phyloP scores from a whole-genome alignment of 2,888 invertebrate species.

The Patella caerulea region DNA sequence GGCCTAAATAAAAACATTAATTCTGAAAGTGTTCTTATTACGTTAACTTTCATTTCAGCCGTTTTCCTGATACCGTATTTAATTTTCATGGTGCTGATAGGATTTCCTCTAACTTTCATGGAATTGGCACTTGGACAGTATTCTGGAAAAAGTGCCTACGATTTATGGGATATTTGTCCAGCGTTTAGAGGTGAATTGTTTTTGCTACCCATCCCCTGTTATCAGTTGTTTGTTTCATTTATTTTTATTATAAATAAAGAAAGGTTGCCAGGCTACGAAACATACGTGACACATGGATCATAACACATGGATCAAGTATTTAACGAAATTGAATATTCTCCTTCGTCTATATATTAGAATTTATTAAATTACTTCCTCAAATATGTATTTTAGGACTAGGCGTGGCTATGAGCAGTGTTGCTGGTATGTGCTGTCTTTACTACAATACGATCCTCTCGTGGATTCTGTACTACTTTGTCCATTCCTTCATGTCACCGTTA shows the following conservation, averaged over 20 bases:
- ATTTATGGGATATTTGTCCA: background rate
- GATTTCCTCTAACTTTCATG: background rate
- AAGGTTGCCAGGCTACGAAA: too few relatives aligned
- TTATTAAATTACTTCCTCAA: too few relatives aligned
- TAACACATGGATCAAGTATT: too few relatives aligned
- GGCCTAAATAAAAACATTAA: too few relatives aligned
- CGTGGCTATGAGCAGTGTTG: constrained; percentile 77
- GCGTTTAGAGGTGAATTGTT: background rate
- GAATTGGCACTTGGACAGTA: background rate
- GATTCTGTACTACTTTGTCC: constrained; percentile 94
- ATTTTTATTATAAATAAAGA: too few relatives aligned
- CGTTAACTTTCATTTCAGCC: background rate
- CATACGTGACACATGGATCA: too few relatives aligned
- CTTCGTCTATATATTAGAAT: too few relatives aligned
- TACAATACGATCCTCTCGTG: constrained; percentile 98
- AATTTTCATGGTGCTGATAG: background rate
- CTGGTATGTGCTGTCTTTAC: constrained; percentile 92
- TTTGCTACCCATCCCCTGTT: too few relatives aligned
- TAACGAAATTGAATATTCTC: too few relatives aligned
- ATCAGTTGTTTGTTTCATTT: too few relatives aligned
- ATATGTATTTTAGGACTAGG: constrained; percentile 72
- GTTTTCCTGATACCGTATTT: background rate
- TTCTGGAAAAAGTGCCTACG: background rate
- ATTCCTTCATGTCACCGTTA: constrained; percentile 87
- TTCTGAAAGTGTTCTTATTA: too few relatives aligned